Evolutionary conservation across 2,888 invertebrate species (phyloP), one percentile per base, ranked within the genome.

Genomic region (Pristionchus arcanus): DNA sequence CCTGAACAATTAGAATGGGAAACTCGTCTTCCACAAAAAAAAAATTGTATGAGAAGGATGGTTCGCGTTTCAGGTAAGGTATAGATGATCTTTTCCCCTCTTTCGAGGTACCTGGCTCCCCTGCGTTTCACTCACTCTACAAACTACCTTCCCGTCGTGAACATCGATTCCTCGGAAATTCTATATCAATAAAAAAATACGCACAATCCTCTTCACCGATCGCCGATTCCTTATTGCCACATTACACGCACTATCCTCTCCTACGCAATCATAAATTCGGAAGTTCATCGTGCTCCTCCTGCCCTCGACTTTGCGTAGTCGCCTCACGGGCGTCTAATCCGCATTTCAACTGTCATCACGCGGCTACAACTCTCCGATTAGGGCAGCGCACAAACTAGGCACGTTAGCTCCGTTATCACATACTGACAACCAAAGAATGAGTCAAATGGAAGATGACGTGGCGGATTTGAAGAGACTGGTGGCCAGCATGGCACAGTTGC

Each of bases 341-440:
- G 28, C 31, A 68, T 68, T 16, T 16, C 68, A 4, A 15, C 31
- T 68, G 31, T 31, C 68, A 31, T 68, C 68, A 68, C 34, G 31
- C 34, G 68, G 68, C 68, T 68, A 68, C 31, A 68, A 16, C 68
- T 68, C 28, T 68, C 31, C 68, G 68, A 68, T 68, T 68, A 34
- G 68, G 31, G 68, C 2, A 21, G 55, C 16, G 63, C 63, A 63
- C n/a, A 63, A 63, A 63, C 63, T 63, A 63, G 63, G 25, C 63
- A n/a, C n/a, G 63, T n/a, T 63, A 63, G 34, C 68, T 71, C 31
- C 11, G 4, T 71, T 71, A n/a, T n/a, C n/a, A n/a, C n/a, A n/a
- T n/a, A n/a, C n/a, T n/a, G n/a, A n/a, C n/a, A n/a, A n/a, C n/a
- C n/a, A n/a, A n/a, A n/a, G n/a, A n/a, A n/a, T n/a, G n/a, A n/a